Base-by-base conservation (phyloP, 1,140 invertebrate genomes). In the Leptinotarsa lineolata region DNA sequence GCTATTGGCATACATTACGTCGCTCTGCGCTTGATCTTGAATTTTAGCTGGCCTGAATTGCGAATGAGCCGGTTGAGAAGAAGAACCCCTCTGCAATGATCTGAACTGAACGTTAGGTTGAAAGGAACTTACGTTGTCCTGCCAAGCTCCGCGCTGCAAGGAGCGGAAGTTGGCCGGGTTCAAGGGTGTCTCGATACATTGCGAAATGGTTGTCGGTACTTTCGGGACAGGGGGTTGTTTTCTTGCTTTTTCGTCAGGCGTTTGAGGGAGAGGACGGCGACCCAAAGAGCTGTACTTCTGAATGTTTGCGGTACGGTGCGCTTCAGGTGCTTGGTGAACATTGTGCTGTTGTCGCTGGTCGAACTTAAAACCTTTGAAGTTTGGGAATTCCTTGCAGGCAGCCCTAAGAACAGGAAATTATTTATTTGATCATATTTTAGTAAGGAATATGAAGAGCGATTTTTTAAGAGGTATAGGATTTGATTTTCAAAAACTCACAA, bases 361-460 rank as follows among this genome's bases (percentile, higher is more conserved):
- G 69, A 84, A 84, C 81, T 83, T 84, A 80, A 84, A 83, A 79
- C 82, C 80, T 83, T 83, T 84, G 76, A 84, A 84, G 77, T 83
- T 84, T 83, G 83, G 83, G 83, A 84, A 84, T 73, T 84, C 83
- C 78, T 84, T 84, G 83, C 83, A 84, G 83, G 85, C 78, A 84
- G 83, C 73, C 83, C 83, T 82, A 11, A 20, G 0, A 63, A 63
- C 0, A 54, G 1, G 1, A 54, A 54, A 54, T 54, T 12, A 54
- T 13, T n/a, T 0, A 39, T 3, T 39, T 39, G 11, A 39, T 39
- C 8, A 39, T 2, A 39, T 39, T 39, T 39, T 11, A 39, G 0
- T 39, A 8, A 39, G 30, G 11, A 8, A 39, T 39, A 11, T 11
- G n/a, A n/a, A n/a, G n/a, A n/a, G n/a, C n/a, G n/a, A n/a, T n/a